Percentiles rank a stretch among this genome's conserved stretches.
phyloP scores from a whole-genome alignment of 2,113 vertebrate species.

The Cyrtonyx montezumae region DNA sequence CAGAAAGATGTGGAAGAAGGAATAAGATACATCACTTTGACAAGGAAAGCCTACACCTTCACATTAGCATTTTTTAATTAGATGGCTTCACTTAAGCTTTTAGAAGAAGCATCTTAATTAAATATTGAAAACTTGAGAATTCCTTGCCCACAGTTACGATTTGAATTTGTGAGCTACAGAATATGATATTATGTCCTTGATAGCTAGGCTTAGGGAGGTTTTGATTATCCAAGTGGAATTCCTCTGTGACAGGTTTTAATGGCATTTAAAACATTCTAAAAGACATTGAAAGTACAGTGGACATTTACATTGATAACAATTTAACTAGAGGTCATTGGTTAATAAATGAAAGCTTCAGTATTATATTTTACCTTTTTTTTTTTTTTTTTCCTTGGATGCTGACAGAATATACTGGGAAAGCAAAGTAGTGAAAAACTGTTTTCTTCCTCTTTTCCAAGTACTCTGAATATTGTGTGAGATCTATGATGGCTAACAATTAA shows the following conservation, averaged over 20 bases:
- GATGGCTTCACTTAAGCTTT: constrained; percentile 65
- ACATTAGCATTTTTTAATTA: constrained; percentile 76
- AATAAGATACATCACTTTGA: constrained; percentile 60
- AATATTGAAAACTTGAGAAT: constrained; percentile 64
- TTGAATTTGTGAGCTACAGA: constrained; percentile 27
- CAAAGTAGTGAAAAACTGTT: background rate
- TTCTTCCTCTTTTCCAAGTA: background rate
- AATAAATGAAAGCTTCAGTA: background rate
- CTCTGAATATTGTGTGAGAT: background rate
- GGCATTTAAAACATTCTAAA: background rate
- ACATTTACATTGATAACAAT: background rate
- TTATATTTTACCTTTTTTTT: background rate
- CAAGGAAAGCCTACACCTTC: constrained; percentile 57
- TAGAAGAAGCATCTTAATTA: constrained; percentile 62
- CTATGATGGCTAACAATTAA: background rate
- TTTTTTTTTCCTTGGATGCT: background rate
- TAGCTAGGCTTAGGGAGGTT: background rate
- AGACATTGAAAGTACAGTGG: background rate
- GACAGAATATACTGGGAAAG: background rate
- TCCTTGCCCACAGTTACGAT: constrained; percentile 44
- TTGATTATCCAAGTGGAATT: background rate
- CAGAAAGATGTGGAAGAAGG: constrained; percentile 14
- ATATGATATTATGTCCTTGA: background rate
- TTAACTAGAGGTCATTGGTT: background rate
- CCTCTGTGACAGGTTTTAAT: background rate